These are phyloP conservation scores for Automeris io DNA, from an alignment of 2,888 invertebrate genomes.

Conservation along the genomic window DNA sequence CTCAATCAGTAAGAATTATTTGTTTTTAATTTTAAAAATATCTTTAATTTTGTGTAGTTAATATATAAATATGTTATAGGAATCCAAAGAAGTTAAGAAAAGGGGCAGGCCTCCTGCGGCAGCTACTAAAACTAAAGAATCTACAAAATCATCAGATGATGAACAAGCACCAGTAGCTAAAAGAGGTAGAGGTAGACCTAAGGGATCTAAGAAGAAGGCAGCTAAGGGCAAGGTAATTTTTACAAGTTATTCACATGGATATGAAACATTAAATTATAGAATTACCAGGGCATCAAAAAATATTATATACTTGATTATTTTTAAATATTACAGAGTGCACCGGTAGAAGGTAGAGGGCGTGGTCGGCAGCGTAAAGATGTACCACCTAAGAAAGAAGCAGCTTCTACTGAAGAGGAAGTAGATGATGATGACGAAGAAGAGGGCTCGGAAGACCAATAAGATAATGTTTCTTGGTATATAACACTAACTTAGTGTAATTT, in stretches of 20 bases:
- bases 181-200: conserved; percentile 74
- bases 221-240: conserved; percentile 60
- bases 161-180: conserved; percentile 73
- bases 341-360: conserved; percentile 63
- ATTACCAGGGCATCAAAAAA: no score
- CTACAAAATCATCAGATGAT: conserved; percentile 72
- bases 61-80: conserved; percentile 30
- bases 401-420: conserved; percentile 68
- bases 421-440: conserved; percentile 72
- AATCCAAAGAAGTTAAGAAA: conserved; percentile 67
- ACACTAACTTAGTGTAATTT: conserved; percentile 66
- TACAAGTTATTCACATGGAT: not conserved
- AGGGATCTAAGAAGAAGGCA: conserved; percentile 74
- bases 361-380: conserved; percentile 70
- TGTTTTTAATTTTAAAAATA: conserved; percentile 1
- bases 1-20: conserved; percentile 47
- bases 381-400: conserved; percentile 70
- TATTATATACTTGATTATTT: not conserved
- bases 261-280: no score
- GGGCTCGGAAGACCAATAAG: conserved; percentile 70
- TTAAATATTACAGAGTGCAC: conserved; percentile 37
- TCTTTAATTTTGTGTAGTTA: not conserved
- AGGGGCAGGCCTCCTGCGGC: conserved; percentile 66
- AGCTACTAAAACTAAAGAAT: conserved; percentile 66
- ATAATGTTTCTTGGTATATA: conserved; percentile 24